Evolutionary conservation across 2,888 invertebrate genomes (phyloP).

Genomic region (Aethes cnicana): DNA sequence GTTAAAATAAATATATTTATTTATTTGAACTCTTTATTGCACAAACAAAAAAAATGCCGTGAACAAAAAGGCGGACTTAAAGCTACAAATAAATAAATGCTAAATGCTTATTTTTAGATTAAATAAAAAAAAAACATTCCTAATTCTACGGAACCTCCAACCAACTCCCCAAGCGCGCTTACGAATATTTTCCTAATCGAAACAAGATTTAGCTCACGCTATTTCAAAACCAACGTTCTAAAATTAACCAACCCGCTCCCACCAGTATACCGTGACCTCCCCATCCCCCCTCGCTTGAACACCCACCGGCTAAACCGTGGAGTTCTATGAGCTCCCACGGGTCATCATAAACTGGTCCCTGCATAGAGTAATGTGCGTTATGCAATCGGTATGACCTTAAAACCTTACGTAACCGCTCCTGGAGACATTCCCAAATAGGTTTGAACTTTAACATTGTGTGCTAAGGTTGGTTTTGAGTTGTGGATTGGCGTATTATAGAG

Average conservation of each 20-base stretch:
- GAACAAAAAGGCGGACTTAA: too few relatives aligned
- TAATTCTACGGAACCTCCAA: conserved; percentile 24
- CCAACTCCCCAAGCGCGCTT: conserved; percentile 1
- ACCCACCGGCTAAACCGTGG: conserved; percentile 33
- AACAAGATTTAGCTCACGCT: conserved; percentile 30
- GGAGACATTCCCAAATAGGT: conserved; percentile 32
- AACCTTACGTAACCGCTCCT: conserved; percentile 70
- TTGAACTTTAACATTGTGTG: conserved; percentile 26
- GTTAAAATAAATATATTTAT: too few relatives aligned
- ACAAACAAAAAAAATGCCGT: too few relatives aligned
- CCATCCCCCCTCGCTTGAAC: conserved; percentile 34
- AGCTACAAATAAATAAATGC: too few relatives aligned
- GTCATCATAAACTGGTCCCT: conserved; percentile 50
- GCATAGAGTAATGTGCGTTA: conserved; percentile 57
- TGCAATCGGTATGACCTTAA: conserved; percentile 73
- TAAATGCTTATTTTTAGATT: too few relatives aligned
- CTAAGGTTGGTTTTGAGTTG: conserved; percentile 39
- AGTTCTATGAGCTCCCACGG: conserved; percentile 43
- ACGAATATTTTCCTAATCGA: conserved; percentile 29
- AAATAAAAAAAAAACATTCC: too few relatives aligned
- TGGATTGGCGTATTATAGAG: conserved; percentile 34
- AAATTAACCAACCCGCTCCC: conserved; percentile 55
- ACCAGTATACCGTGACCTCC: conserved; percentile 42
- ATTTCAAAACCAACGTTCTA: conserved; percentile 65
- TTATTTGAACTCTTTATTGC: too few relatives aligned